A percentile compares a stretch with the other conserved stretches of the same genome.
Conservation (phyloP, 2,797 vertebrate genomes). For the Dryobates pubescens region DNA sequence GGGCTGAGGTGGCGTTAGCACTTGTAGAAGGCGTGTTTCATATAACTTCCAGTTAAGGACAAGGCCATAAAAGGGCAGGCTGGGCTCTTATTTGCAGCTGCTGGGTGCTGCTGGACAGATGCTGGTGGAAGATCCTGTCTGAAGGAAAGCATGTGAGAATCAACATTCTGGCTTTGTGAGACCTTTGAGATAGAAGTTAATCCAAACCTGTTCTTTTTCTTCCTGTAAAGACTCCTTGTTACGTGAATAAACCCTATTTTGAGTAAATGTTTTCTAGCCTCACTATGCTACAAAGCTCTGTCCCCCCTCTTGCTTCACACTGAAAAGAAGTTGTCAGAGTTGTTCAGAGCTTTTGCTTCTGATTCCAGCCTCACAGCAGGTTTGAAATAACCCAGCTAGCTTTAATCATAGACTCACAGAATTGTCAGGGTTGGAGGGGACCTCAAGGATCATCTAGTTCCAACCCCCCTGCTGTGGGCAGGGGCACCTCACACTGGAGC, state of each 20-base stretch:
- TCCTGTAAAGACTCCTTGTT: background rate
- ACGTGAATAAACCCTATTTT: accelerated
- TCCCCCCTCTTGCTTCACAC: background rate
- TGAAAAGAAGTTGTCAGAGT: background rate
- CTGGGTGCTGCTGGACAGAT: background rate
- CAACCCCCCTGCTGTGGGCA: no score
- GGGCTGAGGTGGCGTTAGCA: background rate
- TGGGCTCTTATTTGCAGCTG: background rate
- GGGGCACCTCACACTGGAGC: no score
- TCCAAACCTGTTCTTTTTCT: background rate
- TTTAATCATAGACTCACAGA: no score
- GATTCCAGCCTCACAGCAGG: no score
- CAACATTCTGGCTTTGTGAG: background rate
- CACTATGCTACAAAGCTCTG: background rate
- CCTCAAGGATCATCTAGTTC: no score
- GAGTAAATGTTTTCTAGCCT: background rate
- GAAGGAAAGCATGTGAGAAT: background rate
- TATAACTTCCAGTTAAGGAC: background rate
- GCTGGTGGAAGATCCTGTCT: background rate
- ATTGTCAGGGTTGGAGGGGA: no score
- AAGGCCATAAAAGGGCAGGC: background rate
- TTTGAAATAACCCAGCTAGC: no score
- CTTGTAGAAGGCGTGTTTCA: accelerated
- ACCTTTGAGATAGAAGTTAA: background rate
- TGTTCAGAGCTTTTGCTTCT: no score